Base-by-base conservation (phyloP, 1,140 invertebrate genomes). In the Brachionus rubens region DNA sequence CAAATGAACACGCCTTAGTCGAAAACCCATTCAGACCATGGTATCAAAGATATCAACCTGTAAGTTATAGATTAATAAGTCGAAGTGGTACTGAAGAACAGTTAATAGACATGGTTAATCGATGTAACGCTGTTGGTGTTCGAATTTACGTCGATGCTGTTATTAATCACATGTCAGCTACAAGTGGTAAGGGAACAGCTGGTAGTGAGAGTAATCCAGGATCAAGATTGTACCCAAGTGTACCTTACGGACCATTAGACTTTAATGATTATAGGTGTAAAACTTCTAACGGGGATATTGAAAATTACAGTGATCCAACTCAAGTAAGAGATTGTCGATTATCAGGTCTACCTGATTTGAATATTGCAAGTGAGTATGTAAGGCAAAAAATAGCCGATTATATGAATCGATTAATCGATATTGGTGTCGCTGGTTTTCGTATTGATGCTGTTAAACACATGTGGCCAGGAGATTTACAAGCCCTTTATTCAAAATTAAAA, bases 81-180 rank as follows among this genome's bases (percentile, higher is more conserved):
- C 86, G 92, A 52, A 92, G 91, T 46, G 93, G 93, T 48, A 88
- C 88, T 75, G 88, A 90, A 80, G 77, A 81, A 1, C 85, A 90
- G 68, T 91, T 94, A 78, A 82, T 81, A 4, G 85, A 90, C 19
- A 94, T 94, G 92, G 88, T 90, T 0, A 79, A 79, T n/a, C 77
- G 90, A 47, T 91, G 91, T 79, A 91, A 91, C 79, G 84, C 83
- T 14, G 90, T 86, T 77, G 90, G 90, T 12, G 90, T 91, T 3
- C 90, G 91, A 79, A 91, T 95, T 77, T 93, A 91, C 80, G 91
- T 91, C 0, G 93, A 96, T 82, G 87, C 89, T 0, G 88, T 96
- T 1, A 85, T 94, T 30, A 96, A 96, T 80, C 92, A 96, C 82
- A 95, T 95, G 92, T 88, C 89, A 7, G 90, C 88, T 16, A 83